A percentile compares a stretch with the other conserved stretches of the same genome.
These are phyloP conservation scores for Scaptomyza hsui DNA, from an alignment of 1,140 invertebrate genomes.

Conservation along the genomic window DNA sequence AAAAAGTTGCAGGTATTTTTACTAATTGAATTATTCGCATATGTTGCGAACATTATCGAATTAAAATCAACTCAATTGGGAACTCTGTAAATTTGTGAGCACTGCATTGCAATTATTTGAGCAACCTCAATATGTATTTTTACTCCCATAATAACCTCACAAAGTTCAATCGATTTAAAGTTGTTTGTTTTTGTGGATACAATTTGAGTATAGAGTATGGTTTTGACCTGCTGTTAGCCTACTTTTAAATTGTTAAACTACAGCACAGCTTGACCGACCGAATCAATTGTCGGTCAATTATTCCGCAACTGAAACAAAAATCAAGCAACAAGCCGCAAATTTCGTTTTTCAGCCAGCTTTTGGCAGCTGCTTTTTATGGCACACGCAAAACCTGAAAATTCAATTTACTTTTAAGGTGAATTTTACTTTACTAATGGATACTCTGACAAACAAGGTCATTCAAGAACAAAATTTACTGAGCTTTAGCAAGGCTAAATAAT, in stretches of 20 bases:
- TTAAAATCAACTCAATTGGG: neutral
- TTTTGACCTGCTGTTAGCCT: conserved; percentile 32
- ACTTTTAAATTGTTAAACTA: conserved; percentile 21
- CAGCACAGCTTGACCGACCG: conserved; percentile 7
- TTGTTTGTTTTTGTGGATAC: conserved; percentile 49
- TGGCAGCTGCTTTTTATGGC: conserved; percentile 54
- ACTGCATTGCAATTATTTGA: neutral
- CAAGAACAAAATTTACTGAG: neutral
- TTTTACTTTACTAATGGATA: conserved; percentile 2
- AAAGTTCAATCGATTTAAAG: conserved; percentile 47
- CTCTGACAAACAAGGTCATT: neutral
- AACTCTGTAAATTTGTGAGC: neutral
- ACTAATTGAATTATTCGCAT: neutral
- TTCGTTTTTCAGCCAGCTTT: conserved; percentile 6
- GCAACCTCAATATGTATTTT: neutral
- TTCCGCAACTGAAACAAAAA: conserved; percentile 24
- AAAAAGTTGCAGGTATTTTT: neutral
- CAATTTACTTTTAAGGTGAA: neutral
- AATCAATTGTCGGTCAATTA: conserved; percentile 58
- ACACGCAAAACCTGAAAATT: conserved; percentile 1
- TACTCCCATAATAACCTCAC: neutral
- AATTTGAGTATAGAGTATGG: conserved; percentile 9
- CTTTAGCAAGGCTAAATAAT: no score
- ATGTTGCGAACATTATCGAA: neutral
- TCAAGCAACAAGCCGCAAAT: conserved; percentile 11